These are phyloP conservation scores for Pachypeltis micranthus DNA, from an alignment of 1,140 invertebrate species.

Conservation along the genomic window DNA sequence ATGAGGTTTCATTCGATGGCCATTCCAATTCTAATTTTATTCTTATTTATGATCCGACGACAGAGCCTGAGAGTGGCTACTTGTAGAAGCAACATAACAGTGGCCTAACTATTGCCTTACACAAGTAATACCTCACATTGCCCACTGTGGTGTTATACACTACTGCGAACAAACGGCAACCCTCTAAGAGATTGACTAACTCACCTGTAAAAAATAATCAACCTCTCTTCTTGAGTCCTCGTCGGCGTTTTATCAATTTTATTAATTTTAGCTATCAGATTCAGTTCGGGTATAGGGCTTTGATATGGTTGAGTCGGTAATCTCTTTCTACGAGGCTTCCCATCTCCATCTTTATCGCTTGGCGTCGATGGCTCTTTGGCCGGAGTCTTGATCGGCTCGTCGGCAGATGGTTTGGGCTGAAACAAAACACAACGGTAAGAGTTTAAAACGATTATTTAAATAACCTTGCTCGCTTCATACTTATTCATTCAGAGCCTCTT, in stretches of 20 bases:
- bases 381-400: neutral
- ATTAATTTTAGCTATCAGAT: constrained; percentile 57
- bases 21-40: no score
- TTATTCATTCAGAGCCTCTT: neutral
- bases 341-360: constrained; percentile 32
- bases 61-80: no score
- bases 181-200: constrained; percentile 27
- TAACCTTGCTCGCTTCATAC: neutral
- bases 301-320: constrained; percentile 67
- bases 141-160: no score
- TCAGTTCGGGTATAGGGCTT: constrained; percentile 62
- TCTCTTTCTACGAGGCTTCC: constrained; percentile 44
- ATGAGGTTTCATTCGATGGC: no score
- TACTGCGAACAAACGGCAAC: no score
- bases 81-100: no score
- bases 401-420: neutral
- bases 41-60: no score
- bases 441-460: no score
- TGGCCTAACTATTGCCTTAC: no score
- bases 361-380: neutral
- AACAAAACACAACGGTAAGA: no score
- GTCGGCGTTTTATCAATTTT: constrained; percentile 44
- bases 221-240: constrained; percentile 57
- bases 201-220: constrained; percentile 73
- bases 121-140: no score